Base-by-base conservation (phyloP, 2,113 vertebrate genomes). In the Corvus hawaiiensis region DNA sequence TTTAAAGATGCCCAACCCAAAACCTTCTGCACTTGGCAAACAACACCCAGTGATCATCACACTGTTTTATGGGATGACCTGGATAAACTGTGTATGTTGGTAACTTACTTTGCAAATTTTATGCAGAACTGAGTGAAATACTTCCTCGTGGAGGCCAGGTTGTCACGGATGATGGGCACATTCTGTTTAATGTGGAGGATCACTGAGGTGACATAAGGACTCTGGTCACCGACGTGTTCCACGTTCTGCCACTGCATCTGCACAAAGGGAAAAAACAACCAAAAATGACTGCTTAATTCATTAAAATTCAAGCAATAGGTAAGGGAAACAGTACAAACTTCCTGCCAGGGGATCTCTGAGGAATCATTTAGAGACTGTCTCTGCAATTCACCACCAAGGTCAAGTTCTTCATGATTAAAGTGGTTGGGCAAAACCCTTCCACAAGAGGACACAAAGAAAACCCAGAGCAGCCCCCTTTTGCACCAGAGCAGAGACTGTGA, bases 41-140 rank as follows among this genome's bases (percentile, higher is more conserved):
- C 16, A 76, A 6, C 6, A 28, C 24, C 8, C 66, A 39, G 33
- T 1, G 67, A 74, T 11, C 86, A 71, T 8, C 75, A 43, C 44
- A 2, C 2, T 30, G 52, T 58, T 84, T 88, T 41, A 74, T 19
- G 68, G 73, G 56, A 33, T 44, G 52, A 32, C 5, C n/a, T 73
- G 4, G 0, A 71, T 1, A 13, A 86, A 30, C 14, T 6, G 27
- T 7, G 49, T 12, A 0, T 1, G 16, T 2, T 18, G 32, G 78
- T 41, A 26, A 97, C 97, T 98, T 93, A 99, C 99, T 99, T 99
- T 68, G 99, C 99, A 97, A 99, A 99, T 92, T 99, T 99, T 80
- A 99, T 99, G 97, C 99, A 99, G 98, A 99, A 99, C 96, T 99
- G 99, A 17, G 99, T 99, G 98, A 99, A 99, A 97, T 99, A 99